Base-by-base conservation (phyloP, 1,140 invertebrate species). In the Goniozus legneri region DNA sequence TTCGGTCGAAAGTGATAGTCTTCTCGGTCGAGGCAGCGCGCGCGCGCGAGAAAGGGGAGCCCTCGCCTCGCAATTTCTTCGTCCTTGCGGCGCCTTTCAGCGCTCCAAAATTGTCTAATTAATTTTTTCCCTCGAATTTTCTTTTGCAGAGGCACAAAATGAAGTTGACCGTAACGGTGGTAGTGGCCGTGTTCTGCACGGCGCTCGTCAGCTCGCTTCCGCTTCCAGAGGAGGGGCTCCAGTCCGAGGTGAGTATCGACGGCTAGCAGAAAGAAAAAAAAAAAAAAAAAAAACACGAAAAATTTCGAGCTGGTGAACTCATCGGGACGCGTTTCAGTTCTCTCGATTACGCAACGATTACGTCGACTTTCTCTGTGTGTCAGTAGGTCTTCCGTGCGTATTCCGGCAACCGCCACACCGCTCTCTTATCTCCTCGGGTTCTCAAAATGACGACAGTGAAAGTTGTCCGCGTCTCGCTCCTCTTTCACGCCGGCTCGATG, bases 1-100 rank as follows among this genome's bases (percentile, higher is more conserved):
- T 70, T 71, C 59, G 60, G 64, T 71, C 62, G 70, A 75, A 75
- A 74, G 70, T 72, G 71, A 75, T 75, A 75, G 72, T 75, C 61
- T n/a, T n/a, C n/a, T 45, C 45, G 52, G 44, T 30, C 36, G 60
- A 56, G 59, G 62, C 65, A 56, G 54, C 53, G 56, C 60, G 60
- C 60, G 54, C 53, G 56, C 60, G 60, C 60, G 67, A 67, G 72
- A 75, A 75, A 73, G 68, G 68, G 62, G 64, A 66, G 57, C 61
- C 57, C 44, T 58, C 38, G 41, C 37, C 27, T 52, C 34, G 40
- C 10, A 27, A 27, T 27, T 27, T 10, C 24, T 4, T 4, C 4
- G 24, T 4, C 24, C 24, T 4, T 10, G 24, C 24, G 24, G 10
- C 24, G 24, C 24, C 4, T 6, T 27, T 10, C 24, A 6, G 4